These are phyloP conservation scores for Pachymerium ferrugineum DNA, from an alignment of 2,888 invertebrate genomes.

Conservation along the genomic window DNA sequence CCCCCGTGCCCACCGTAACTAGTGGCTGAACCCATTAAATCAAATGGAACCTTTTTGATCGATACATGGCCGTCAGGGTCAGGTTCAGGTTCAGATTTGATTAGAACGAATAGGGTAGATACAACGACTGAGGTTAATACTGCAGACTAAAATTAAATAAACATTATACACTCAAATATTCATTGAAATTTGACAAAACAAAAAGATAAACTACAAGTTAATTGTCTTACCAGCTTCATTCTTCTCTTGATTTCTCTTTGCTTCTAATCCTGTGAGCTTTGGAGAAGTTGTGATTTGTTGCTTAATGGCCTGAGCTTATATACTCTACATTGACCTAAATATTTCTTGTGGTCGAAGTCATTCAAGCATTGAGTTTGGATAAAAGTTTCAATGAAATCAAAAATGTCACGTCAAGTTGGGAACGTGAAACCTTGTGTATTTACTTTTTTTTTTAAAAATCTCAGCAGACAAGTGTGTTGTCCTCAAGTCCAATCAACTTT, in stretches of 20 bases:
- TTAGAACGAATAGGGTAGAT: no score
- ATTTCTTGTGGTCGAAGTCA: not conserved
- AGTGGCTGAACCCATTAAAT: not conserved
- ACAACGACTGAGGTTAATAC: no score
- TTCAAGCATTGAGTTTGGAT: not conserved
- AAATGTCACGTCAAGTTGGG: not conserved
- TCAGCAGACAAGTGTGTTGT: not conserved
- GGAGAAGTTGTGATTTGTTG: not conserved
- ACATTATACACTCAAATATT: no score
- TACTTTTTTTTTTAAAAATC: not conserved
- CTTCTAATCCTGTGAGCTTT: not conserved
- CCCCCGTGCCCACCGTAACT: not conserved
- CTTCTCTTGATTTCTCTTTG: not conserved
- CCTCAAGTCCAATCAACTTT: conserved; percentile 24
- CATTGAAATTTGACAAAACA: not conserved
- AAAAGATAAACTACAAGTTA: not conserved
- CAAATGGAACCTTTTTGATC: no score
- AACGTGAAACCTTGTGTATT: not conserved
- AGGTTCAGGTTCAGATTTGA: no score
- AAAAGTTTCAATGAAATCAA: not conserved
- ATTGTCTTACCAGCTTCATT: conserved; percentile 1
- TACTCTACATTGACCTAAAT: not conserved
- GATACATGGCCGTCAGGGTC: no score
- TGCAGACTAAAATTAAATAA: not conserved
- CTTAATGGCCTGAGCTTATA: not conserved